A percentile compares a stretch with the other conserved stretches of the same genome.
phyloP scores from a whole-genome alignment of 23 tunicate species.

The Ascidia mentula region DNA sequence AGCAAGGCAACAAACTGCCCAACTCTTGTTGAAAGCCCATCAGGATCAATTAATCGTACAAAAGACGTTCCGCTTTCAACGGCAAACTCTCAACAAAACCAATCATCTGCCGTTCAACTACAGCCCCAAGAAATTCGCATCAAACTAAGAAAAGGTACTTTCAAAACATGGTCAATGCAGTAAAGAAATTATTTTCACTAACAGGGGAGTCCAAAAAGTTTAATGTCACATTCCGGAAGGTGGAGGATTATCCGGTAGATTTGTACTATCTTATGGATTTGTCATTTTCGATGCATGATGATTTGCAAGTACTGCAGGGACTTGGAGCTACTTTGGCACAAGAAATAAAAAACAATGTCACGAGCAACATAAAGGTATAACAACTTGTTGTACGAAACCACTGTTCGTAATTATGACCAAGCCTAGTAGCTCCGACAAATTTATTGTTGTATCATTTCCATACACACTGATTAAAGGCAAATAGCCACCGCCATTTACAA shows the following conservation, averaged over 20 bases:
- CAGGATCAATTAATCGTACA: neutral
- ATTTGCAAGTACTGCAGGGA: slow-evolving; percentile 48
- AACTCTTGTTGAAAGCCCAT: neutral
- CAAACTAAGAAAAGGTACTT: slow-evolving; percentile 41
- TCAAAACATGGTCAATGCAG: slow-evolving; percentile 22
- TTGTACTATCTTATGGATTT: slow-evolving; percentile 93
- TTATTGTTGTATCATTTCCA: too few relatives aligned
- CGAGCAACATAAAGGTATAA: slow-evolving; percentile 59
- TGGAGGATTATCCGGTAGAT: slow-evolving; percentile 86
- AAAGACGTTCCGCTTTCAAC: neutral
- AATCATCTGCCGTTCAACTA: slow-evolving; percentile 29
- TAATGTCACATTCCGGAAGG: slow-evolving; percentile 58
- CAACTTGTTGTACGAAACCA: too few relatives aligned
- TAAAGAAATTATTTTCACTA: neutral
- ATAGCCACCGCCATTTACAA: too few relatives aligned
- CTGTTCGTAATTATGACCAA: too few relatives aligned
- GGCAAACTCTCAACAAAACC: neutral
- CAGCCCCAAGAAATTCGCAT: slow-evolving; percentile 42
- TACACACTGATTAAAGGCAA: too few relatives aligned
- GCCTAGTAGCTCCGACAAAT: too few relatives aligned
- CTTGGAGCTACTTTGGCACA: slow-evolving; percentile 61
- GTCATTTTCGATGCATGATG: slow-evolving; percentile 83
- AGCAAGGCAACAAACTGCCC: too few relatives aligned
- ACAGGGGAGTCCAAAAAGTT: slow-evolving; percentile 30
- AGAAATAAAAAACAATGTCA: slow-evolving; percentile 55